Base-by-base conservation (phyloP, 2,888 invertebrate genomes). In the Tanaodytes sp. region DNA sequence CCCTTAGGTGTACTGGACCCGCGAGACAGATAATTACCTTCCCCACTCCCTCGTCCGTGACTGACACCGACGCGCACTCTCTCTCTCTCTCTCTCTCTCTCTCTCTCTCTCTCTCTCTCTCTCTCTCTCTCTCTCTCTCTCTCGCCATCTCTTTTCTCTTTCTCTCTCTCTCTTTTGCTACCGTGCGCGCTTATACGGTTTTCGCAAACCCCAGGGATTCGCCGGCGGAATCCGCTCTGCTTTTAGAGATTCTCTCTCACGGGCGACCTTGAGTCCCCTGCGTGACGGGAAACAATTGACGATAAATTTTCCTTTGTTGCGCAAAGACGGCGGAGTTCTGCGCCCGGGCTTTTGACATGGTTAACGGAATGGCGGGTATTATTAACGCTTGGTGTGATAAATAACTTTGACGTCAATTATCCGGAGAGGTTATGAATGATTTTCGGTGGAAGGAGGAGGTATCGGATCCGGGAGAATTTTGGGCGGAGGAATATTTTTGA, bases 11-110 rank as follows among this genome's bases (percentile, higher is more conserved):
- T 80, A 80, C 80, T 80, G 80, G 80, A 79, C 76, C 80, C 75
- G 76, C 79, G 81, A 77, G 80, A 80, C 79, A 78, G 79, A 80
- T 80, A 81, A 82, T 82, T 81, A 79, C 78, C 76, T 76, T 72
- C 76, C 73, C 73, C 73, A 57, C 68, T 67, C 58, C 64, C 62
- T 67, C 55, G 57, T n/a, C 65, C 72, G 48, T 49, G 65, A 62
- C 57, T 65, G 61, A 64, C n/a, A 64, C 65, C 66, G 57, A 57
- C 55, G 57, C 57, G 30, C 55, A 52, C 43, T 65, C 70, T n/a
- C n/a, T n/a, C n/a, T n/a, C n/a, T n/a, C n/a, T n/a, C n/a, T n/a
- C n/a, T n/a, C n/a, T n/a, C n/a, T n/a, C n/a, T n/a, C n/a, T n/a
- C n/a, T n/a, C n/a, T n/a, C n/a, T n/a, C n/a, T n/a, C n/a, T n/a